Base-by-base conservation (phyloP, 1,140 invertebrate genomes). In the Leucophenga varia region DNA sequence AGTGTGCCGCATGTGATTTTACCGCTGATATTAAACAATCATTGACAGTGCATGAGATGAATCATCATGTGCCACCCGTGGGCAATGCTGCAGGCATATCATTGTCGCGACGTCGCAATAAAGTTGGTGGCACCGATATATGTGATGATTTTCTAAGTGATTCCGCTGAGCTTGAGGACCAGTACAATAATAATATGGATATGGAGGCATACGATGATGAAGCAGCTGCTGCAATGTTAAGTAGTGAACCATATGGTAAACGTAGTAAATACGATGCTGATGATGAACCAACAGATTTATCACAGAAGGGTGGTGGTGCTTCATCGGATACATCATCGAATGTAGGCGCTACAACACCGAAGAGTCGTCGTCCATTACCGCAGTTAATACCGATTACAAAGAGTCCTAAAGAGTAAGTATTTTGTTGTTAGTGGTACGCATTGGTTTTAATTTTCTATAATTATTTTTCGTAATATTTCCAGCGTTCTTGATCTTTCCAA, bases 21-120 rank as follows among this genome's bases (percentile, higher is more conserved):
- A 90, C 91, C 1, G 89, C 91, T 10, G 89, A 93, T 61, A 94
- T 93, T 57, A 91, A 93, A 64, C 92, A 94, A 64, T 93, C 90
- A 71, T 78, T 96, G 46, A 95, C 91, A 1, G 88, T 94, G 17
- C 93, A 97, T 73, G 87, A 95, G 67, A 88, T 91, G 78, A 91
- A 91, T 77, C 88, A 91, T 69, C 88, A 92, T 77, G 81, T 92
- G 60, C 87, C 88, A 36, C 83, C 87, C 2, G 84, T 84, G 42
- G 85, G 87, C 30, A 82, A 85, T 60, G 77, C 81, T 8, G 69
- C 72, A 4, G 78, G 80, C 35, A 71, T 79, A 40, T 75, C 73
- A 22, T 76, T 78, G 51, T 65, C 76, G 10, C 57, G 78, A 25
- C 76, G 82, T 8, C 80, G 84, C 49, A 86, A 86, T 64, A 84